Evolutionary conservation across 2,888 invertebrate species (phyloP), one percentile per base, ranked within the genome.

Genomic region (Lasioglossum leucozonium): DNA sequence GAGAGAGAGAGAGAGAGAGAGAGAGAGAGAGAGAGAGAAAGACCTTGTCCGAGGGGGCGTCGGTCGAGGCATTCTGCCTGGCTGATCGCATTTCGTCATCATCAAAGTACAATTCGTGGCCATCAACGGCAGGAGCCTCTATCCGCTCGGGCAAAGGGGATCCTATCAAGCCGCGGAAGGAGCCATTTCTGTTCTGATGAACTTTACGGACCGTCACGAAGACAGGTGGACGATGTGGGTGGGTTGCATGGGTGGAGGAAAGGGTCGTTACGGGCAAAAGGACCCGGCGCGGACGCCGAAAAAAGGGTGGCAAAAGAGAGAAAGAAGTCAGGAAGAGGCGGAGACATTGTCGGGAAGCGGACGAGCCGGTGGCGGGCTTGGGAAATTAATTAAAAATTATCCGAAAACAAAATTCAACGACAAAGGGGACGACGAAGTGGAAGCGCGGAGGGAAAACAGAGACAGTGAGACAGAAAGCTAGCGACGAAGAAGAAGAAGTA

Each of bases 371-470:
- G 22, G 65, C 34, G 65, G 5, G 30, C 51, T 84, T 88, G 44
- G 89, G 77, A 87, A 91, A 93, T 90, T 90, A 91, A 93, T 91
- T 91, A 92, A 93, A 93, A 93, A 92, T 92, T 92, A 92, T 90
- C 90, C 89, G 88, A 90, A 92, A 92, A 92, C 79, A 81, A 84
- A 84, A 84, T 86, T 80, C 72, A 77, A 58, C 81, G 90, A 92
- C 91, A 91, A 91, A 93, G 90, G 88, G 67, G 62, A 5, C 30
- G 42, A 26, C 47, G 79, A 30, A n/a, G 51, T 8, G 2, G 51
- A 51, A 51, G 22, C 51, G 18, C n/a, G 22, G 51, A 51, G 51
- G 8, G 51, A 22, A 16, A 51, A n/a, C n/a, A n/a, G n/a, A n/a
- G n/a, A n/a, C n/a, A n/a, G n/a, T n/a, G n/a, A n/a, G 62, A 6